Percentiles rank a stretch among this genome's conserved stretches.
Conservation (phyloP, 2,888 invertebrate species). For the Eudemis profundana region DNA sequence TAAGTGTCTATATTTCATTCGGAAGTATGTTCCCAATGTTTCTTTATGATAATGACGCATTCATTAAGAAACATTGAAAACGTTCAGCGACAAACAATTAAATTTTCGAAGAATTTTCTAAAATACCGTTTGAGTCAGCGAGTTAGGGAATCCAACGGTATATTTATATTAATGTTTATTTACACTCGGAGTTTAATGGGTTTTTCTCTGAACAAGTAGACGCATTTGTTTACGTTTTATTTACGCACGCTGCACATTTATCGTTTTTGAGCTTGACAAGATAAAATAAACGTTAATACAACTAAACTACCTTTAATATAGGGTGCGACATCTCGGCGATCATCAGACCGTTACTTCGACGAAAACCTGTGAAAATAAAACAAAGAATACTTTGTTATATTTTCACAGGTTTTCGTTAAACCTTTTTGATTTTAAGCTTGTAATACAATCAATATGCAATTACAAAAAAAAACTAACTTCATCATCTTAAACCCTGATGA, state of each 20-base stretch:
- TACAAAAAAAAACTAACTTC: too few relatives aligned
- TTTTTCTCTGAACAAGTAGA: constrained; percentile 15
- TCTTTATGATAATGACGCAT: too few relatives aligned
- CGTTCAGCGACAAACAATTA: not conserved
- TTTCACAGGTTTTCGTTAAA: too few relatives aligned
- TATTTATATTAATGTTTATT: constrained; percentile 25
- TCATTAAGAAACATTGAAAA: not conserved
- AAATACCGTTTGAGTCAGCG: constrained; percentile 8
- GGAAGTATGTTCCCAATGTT: not conserved
- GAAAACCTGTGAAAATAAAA: too few relatives aligned
- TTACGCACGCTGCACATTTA: not conserved
- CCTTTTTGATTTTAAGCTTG: too few relatives aligned
- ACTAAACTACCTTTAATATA: too few relatives aligned
- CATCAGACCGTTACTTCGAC: too few relatives aligned
- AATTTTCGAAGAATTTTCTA: constrained; percentile 1
- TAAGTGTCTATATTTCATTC: not conserved
- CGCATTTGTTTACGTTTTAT: constrained; percentile 21
- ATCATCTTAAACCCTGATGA: too few relatives aligned
- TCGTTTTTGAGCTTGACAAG: not conserved
- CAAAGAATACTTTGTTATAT: too few relatives aligned
- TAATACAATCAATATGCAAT: too few relatives aligned
- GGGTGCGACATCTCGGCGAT: too few relatives aligned
- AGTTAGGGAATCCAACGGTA: constrained; percentile 10
- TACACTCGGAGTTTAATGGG: constrained; percentile 14
- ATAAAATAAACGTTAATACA: too few relatives aligned